These are phyloP conservation scores for Radopholus similis DNA, from an alignment of 1,140 invertebrate species.

Conservation along the genomic window DNA sequence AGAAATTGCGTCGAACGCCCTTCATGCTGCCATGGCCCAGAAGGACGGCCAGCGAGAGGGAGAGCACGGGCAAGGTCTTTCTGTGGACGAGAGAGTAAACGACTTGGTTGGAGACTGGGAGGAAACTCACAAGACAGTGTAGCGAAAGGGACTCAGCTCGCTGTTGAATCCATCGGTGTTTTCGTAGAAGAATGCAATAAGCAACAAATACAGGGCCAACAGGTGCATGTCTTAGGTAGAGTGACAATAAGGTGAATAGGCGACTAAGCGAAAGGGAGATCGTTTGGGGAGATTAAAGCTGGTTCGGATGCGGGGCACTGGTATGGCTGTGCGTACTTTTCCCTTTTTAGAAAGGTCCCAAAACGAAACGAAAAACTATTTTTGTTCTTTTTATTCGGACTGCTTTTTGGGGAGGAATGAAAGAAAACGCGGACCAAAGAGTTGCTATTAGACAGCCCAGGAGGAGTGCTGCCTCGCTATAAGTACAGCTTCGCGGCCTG, in stretches of 20 bases:
- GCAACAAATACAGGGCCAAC: constrained; percentile 14
- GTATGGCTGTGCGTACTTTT: too few relatives aligned
- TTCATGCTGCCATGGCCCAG: not conserved
- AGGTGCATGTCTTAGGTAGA: not conserved
- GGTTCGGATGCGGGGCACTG: too few relatives aligned
- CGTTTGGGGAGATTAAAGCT: too few relatives aligned
- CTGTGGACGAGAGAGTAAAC: constrained; percentile 10
- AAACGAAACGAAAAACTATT: too few relatives aligned
- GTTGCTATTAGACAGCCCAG: too few relatives aligned
- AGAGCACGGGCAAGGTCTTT: constrained; percentile 23
- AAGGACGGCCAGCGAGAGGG: constrained; percentile 15
- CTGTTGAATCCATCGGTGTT: constrained; percentile 25
- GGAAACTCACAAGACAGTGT: constrained; percentile 16
- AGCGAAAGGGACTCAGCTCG: not conserved
- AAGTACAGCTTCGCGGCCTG: too few relatives aligned
- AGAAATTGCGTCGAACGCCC: not conserved
- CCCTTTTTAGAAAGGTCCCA: too few relatives aligned
- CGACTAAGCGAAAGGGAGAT: too few relatives aligned
- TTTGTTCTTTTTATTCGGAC: too few relatives aligned
- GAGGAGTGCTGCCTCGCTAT: too few relatives aligned
- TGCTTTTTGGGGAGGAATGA: too few relatives aligned
- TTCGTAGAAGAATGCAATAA: constrained; percentile 28
- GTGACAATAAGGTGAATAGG: not conserved
- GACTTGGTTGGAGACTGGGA: not conserved
- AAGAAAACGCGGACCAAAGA: too few relatives aligned